Evolutionary conservation across 2,113 vertebrate genomes (phyloP).

Genomic region (Pseudopodoces humilis): DNA sequence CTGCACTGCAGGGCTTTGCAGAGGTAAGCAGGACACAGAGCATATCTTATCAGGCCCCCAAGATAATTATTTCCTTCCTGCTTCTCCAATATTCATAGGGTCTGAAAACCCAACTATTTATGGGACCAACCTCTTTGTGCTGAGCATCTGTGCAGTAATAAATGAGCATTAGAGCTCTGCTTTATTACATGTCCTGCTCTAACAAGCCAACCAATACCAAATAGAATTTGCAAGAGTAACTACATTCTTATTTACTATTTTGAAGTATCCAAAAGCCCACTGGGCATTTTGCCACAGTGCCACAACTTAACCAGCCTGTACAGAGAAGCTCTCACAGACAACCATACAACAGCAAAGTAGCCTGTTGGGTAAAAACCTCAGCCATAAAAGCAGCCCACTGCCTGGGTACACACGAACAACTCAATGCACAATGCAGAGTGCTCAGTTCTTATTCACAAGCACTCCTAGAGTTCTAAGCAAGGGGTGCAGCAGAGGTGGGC

Average conservation of each 20-base stretch:
- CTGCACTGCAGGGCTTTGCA: not conserved
- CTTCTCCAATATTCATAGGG: not conserved
- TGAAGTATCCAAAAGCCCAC: not conserved
- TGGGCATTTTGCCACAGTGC: not conserved
- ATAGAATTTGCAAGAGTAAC: not conserved
- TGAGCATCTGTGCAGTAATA: not conserved
- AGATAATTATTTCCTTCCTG: not conserved
- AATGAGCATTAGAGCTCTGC: not conserved
- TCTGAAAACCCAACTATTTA: not conserved
- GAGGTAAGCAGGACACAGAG: not conserved
- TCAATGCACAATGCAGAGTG: accelerated
- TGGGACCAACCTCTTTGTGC: not conserved
- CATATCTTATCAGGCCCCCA: not conserved
- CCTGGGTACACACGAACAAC: accelerated
- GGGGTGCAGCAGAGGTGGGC: not conserved
- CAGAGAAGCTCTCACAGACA: not conserved
- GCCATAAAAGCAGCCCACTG: not conserved
- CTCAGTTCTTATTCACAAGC: not conserved
- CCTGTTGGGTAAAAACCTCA: not conserved
- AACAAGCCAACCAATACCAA: not conserved
- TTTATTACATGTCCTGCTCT: not conserved
- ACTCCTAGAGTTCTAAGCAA: not conserved
- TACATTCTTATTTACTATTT: slow-evolving; percentile 6
- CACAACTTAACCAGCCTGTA: not conserved
- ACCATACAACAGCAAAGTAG: not conserved